phyloP scores from a whole-genome alignment of 2,113 vertebrate genomes.

The Ageneiosus marmoratus region DNA sequence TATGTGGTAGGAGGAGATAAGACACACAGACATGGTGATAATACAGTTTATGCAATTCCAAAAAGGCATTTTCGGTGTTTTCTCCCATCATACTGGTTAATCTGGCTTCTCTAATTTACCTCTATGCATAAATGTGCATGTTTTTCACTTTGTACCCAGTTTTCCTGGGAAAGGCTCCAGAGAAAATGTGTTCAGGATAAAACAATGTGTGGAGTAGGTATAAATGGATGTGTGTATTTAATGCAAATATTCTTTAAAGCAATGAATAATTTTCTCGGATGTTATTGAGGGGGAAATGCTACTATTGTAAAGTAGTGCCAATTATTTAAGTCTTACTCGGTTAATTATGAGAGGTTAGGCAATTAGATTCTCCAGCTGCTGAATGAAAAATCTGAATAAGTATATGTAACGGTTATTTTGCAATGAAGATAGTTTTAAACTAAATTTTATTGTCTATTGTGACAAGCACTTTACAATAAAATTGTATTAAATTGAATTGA shows the following conservation, averaged over 20 bases:
- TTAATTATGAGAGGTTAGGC: background rate
- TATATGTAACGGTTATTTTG: background rate
- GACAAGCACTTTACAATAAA: background rate
- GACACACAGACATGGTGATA: background rate
- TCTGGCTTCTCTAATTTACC: background rate
- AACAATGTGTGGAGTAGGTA: background rate
- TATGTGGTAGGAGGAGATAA: background rate
- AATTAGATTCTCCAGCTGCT: background rate
- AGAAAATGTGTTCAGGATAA: background rate
- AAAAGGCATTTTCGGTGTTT: background rate
- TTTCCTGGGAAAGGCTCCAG: background rate
- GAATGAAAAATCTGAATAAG: background rate
- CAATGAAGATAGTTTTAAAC: too few relatives aligned
- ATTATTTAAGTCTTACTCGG: background rate
- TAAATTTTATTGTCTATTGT: background rate
- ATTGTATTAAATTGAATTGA: background rate
- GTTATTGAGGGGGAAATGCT: background rate
- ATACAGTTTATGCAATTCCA: background rate
- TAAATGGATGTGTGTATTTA: background rate
- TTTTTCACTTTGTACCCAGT: background rate
- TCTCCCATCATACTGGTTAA: background rate
- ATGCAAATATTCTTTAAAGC: background rate
- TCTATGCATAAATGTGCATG: background rate
- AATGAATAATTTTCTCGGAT: background rate
- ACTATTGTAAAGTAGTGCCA: background rate